phyloP scores from a whole-genome alignment of 2,888 invertebrate species.

The Orthosia gothica region DNA sequence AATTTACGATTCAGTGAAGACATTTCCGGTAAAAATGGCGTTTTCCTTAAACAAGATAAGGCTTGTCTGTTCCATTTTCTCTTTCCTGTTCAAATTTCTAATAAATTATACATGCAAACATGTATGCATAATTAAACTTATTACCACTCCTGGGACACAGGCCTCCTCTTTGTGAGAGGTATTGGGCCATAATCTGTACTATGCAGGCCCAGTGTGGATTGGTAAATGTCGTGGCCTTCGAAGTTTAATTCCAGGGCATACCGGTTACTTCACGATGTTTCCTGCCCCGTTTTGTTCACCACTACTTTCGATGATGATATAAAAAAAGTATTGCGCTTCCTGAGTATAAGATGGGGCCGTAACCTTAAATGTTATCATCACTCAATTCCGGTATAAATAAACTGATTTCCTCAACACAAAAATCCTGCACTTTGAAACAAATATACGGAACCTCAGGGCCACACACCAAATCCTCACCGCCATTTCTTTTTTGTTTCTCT shows the following conservation, averaged over 20 bases:
- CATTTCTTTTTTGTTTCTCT: slow-evolving; percentile 47
- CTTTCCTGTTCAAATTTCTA: not conserved
- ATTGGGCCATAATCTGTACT: not conserved
- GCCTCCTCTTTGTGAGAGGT: not conserved
- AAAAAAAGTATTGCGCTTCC: not conserved
- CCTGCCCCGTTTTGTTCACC: not conserved
- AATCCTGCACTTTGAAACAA: not conserved
- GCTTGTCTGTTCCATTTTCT: not conserved
- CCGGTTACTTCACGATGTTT: no score
- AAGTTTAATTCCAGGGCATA: no score
- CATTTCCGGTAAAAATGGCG: no score
- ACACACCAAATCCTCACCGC: slow-evolving; percentile 28
- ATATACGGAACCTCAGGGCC: slow-evolving; percentile 43
- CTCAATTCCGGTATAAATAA: not conserved
- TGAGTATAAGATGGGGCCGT: no score
- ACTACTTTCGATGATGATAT: not conserved
- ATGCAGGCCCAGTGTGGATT: not conserved
- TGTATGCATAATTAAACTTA: no score
- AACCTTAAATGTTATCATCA: no score
- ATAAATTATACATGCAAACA: not conserved
- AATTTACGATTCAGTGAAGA: not conserved
- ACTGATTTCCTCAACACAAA: not conserved
- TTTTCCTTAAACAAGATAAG: not conserved
- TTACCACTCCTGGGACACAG: no score
- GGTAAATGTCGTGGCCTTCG: not conserved